phyloP scores from a whole-genome alignment of 2,113 vertebrate species.

The Tylochromis polylepis region DNA sequence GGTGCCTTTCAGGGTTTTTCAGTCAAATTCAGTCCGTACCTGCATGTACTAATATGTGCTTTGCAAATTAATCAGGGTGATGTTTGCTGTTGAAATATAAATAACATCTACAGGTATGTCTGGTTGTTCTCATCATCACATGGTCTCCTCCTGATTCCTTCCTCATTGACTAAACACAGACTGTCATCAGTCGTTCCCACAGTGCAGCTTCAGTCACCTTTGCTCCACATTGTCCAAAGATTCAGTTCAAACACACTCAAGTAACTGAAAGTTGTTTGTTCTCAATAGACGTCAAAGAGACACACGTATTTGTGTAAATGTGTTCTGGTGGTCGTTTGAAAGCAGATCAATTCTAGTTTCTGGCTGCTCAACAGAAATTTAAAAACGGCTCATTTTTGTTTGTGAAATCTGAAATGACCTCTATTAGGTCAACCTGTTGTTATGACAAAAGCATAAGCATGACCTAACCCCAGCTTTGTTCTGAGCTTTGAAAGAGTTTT shows the following conservation, averaged over 20 bases:
- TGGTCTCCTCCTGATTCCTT: neutral
- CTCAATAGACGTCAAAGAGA: neutral
- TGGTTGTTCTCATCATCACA: neutral
- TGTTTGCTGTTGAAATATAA: neutral
- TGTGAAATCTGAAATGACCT: neutral
- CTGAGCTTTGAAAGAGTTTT: neutral
- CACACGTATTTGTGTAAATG: slow-evolving; percentile 20
- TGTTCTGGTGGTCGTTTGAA: neutral
- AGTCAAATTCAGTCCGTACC: neutral
- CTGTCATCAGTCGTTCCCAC: slow-evolving; percentile 16
- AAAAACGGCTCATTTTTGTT: neutral
- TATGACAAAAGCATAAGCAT: neutral
- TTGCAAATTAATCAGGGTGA: neutral
- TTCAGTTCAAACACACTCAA: neutral
- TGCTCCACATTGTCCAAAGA: neutral
- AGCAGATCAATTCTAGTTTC: neutral
- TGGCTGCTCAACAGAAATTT: neutral
- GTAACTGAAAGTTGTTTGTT: neutral
- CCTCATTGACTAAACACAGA: neutral
- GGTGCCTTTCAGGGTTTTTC: neutral
- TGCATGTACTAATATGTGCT: neutral
- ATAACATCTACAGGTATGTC: neutral
- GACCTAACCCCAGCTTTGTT: neutral
- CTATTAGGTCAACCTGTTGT: neutral
- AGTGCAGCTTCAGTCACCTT: neutral